phyloP scores from a whole-genome alignment of 2,797 vertebrate genomes.

The Anomalospiza imberbis region DNA sequence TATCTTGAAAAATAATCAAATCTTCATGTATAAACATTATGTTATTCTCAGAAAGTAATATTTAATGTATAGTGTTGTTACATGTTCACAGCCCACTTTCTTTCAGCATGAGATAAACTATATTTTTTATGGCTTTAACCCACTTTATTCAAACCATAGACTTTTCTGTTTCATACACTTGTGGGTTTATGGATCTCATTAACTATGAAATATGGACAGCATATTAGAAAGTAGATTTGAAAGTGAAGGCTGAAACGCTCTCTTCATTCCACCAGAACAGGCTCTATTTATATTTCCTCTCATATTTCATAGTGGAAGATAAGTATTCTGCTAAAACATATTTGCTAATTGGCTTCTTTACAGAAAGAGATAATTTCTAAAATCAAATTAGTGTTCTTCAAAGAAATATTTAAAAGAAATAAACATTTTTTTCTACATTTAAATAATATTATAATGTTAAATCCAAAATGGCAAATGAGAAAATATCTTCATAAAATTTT shows the following conservation, averaged over 20 bases:
- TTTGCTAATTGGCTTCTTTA: not conserved
- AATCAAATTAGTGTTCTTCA: not conserved
- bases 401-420: not conserved
- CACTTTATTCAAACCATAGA: constrained; percentile 15
- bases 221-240: not conserved
- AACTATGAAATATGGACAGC: not conserved
- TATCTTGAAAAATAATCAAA: constrained; percentile 41
- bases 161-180: not conserved
- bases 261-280: not conserved
- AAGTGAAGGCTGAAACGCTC: not conserved
- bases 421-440: not conserved
- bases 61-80: not conserved
- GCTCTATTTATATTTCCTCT: not conserved
- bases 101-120: not conserved
- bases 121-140: constrained; percentile 25
- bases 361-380: not conserved
- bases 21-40: constrained; percentile 2
- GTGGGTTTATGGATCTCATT: not conserved
- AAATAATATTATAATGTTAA: not conserved
- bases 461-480: not conserved
- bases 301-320: not conserved
- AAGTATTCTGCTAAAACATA: not conserved
- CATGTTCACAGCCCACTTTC: not conserved
- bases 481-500: not conserved
- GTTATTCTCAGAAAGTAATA: constrained; percentile 9